Percentiles rank a stretch among this genome's conserved stretches.
Conservation (phyloP, 23 tunicate genomes). For the Halocynthia aurantium region DNA sequence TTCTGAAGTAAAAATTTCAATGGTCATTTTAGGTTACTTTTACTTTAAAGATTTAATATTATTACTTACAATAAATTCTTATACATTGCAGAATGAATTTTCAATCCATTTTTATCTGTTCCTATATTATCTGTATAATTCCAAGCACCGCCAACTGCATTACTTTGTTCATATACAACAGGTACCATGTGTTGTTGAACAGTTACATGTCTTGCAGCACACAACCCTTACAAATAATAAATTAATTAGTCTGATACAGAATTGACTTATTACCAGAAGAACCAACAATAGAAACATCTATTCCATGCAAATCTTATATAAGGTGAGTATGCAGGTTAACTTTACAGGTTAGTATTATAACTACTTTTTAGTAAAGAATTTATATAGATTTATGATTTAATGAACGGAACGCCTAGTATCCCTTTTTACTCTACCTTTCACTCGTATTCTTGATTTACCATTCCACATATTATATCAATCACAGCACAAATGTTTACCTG, state of each 20-base stretch:
- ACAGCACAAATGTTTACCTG: slow-evolving; percentile 28
- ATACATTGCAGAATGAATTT: slow-evolving; percentile 85
- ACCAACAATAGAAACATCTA: slow-evolving; percentile 1
- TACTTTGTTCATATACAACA: slow-evolving; percentile 49
- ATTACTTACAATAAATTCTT: slow-evolving; percentile 51
- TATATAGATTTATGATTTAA: no score
- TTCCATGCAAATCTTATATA: neutral
- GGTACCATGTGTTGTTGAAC: slow-evolving; percentile 18
- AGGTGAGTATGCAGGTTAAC: neutral
- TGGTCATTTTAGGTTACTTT: slow-evolving; percentile 2
- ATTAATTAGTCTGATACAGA: neutral
- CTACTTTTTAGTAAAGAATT: no score
- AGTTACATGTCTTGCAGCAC: slow-evolving; percentile 66
- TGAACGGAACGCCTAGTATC: no score
- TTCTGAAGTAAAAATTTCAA: slow-evolving; percentile 23
- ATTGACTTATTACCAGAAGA: neutral
- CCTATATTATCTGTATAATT: slow-evolving; percentile 51
- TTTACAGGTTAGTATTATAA: neutral
- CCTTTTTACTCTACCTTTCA: no score
- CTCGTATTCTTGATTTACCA: neutral
- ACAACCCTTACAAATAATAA: slow-evolving; percentile 26
- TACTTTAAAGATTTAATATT: neutral
- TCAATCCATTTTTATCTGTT: slow-evolving; percentile 54
- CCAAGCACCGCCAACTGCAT: slow-evolving; percentile 84
- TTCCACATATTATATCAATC: neutral